Evolutionary conservation across 1,140 invertebrate species (phyloP), one percentile per base, ranked within the genome.

Genomic region (Formica exsecta): DNA sequence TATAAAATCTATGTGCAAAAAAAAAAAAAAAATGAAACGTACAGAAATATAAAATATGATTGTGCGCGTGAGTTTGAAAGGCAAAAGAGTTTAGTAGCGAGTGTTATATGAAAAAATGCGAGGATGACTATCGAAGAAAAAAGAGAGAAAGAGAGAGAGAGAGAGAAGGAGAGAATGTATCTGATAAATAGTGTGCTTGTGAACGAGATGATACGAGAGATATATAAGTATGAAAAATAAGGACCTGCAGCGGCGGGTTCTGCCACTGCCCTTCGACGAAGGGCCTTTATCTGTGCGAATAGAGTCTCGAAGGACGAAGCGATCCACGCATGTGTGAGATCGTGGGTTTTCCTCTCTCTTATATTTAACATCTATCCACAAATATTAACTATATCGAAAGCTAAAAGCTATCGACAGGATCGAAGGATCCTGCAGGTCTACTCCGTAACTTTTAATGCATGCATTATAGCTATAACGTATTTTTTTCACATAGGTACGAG

Each of bases 171-270:
- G 22, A 41, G 51, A 81, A 51, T 41, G 66, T 41, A 38, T 59
- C 32, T 38, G 65, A 59, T 41, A 32, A 8, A 38, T 25, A 44
- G 66, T 41, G 38, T 61, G 74, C 36, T 32, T 32, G 32, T 2
- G 3, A 32, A 32, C 3, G 32, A 25, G 29, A 19, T 71, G 44
- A 19, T 84, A 36, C 16, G 62, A 38, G 64, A n/a, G 25, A 41
- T 41, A 36, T 54, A 48, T 13, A 36, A 41, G 62, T 54, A 51
- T 22, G 65, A 80, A 41, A 32, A 32, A 57, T 38, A 51, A 38
- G 68, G 74, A 32, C 68, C 71, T 62, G 68, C 77, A 81, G 38
- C 79, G 54, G n/a, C 36, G 38, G 54, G 36, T 29, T 36, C 25
- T 83, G 54, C 13, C 68, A 54, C 38, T 32, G 38, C 41, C 51